phyloP scores from a whole-genome alignment of 1,140 invertebrate genomes.

The Chironomus tepperi region DNA sequence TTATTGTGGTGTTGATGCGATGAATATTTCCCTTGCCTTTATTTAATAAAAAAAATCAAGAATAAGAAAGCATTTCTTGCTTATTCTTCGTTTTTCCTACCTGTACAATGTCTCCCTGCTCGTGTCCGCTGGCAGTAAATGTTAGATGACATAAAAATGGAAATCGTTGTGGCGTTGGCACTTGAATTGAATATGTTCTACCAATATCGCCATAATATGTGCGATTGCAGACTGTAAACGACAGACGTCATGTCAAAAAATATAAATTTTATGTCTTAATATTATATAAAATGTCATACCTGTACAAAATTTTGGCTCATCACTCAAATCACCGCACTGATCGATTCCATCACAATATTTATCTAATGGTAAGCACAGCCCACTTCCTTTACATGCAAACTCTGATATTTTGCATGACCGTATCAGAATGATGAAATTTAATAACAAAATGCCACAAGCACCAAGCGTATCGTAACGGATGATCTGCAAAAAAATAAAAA shows the following conservation, averaged over 20 bases:
- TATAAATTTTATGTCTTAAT: neutral
- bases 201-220: constrained; percentile 82
- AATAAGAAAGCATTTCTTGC: too few species aligned
- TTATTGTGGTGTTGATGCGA: too few species aligned
- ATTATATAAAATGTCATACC: constrained; percentile 43
- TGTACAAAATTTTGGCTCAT: constrained; percentile 74
- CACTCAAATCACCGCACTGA: constrained; percentile 73
- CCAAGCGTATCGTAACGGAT: neutral
- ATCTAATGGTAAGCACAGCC: constrained; percentile 68
- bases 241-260: constrained; percentile 24
- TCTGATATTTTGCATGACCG: constrained; percentile 64
- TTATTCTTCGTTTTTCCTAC: constrained; percentile 40
- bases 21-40: too few species aligned
- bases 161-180: constrained; percentile 56
- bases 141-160: constrained; percentile 82
- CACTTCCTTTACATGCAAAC: constrained; percentile 66
- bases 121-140: constrained; percentile 75
- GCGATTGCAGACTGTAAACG: constrained; percentile 65
- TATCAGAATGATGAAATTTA: neutral
- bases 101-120: constrained; percentile 75
- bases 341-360: constrained; percentile 74
- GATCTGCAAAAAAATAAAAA: neutral
- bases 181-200: constrained; percentile 65
- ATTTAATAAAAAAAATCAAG: too few species aligned
- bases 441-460: constrained; percentile 29